Evolutionary conservation across 2,888 invertebrate genomes (phyloP), one percentile per base, ranked within the genome.

Genomic region (Dynastes tityus): DNA sequence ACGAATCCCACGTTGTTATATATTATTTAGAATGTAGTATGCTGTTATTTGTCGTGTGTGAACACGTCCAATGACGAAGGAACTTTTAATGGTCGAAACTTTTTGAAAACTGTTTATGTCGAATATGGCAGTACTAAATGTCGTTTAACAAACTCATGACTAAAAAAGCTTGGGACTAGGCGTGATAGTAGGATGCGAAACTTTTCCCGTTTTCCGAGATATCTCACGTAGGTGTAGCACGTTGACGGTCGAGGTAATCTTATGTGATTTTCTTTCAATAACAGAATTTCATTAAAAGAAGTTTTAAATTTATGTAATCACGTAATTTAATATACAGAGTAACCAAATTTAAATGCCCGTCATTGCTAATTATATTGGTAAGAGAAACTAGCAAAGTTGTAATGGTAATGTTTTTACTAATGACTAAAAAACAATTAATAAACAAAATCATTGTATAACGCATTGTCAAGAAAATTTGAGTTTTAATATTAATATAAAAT

Each of bases 11-110:
- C 1, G 53, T 13, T 53, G 53, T 53, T n/a, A 16, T 53, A n/a
- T 53, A 53, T 53, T 53, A 53, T 53, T 53, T 53, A 5, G 53
- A 53, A 53, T 53, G 4, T 53, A 53, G n/a, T 58, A 22, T 45
- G 9, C 45, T 45, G 45, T 11, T 11, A 1, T 8, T 11, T 8
- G 45, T 45, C 45, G 45, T 45, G 55, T 22, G 22, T 6, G 22
- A 22, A 58, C 22, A 22, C n/a, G 16, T 3, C 5, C 16, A 11
- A 45, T 45, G 8, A 16, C 22, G 22, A 58, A 16, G 16, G 22
- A 58, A 58, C 55, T n/a, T 58, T 22, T 58, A 58, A 58, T 58
- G 55, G 22, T n/a, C 22, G 8, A 9, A 58, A 58, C 16, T 58
- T 58, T 58, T 58, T 16, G n/a, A 58, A 22, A 58, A 58, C 27